Conservation (phyloP, 2,888 invertebrate genomes). For the Aphrophora alni region DNA sequence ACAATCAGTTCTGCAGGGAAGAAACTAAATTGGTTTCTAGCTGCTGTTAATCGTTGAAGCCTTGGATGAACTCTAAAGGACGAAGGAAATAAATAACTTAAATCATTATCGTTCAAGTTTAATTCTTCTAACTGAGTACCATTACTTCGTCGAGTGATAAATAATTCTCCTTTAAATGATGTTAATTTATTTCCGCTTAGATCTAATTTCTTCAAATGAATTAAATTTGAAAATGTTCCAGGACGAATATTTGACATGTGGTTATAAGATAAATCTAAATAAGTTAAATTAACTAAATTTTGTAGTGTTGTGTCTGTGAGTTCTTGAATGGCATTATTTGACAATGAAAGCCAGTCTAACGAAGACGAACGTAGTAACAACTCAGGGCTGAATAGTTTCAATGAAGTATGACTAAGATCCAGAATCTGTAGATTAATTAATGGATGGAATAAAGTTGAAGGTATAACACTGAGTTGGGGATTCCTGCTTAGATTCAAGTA, state of each 20-base stretch:
- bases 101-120: constrained; percentile 79
- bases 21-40: constrained; percentile 80
- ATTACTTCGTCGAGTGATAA: constrained; percentile 65
- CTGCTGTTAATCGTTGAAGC: constrained; percentile 71
- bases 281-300: constrained; percentile 74
- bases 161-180: constrained; percentile 83
- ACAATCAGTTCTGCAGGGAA: constrained; percentile 86
- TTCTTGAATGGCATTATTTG: constrained; percentile 77
- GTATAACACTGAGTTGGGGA: constrained; percentile 68
- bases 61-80: constrained; percentile 86
- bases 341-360: constrained; percentile 71
- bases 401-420: constrained; percentile 76
- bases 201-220: constrained; percentile 73
- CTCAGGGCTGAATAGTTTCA: constrained; percentile 76
- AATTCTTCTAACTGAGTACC: constrained; percentile 72
- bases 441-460: constrained; percentile 70
- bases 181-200: constrained; percentile 78
- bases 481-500: constrained; percentile 80
- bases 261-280: constrained; percentile 75
- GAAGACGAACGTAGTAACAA: constrained; percentile 71
- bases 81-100: constrained; percentile 83
- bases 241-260: constrained; percentile 76
- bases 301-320: constrained; percentile 79
- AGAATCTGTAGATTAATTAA: constrained; percentile 71
- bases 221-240: constrained; percentile 78